A percentile compares a stretch with the other conserved stretches of the same genome.
phyloP scores from a whole-genome alignment of 2,888 invertebrate genomes.

The Cheilosia vulpina region DNA sequence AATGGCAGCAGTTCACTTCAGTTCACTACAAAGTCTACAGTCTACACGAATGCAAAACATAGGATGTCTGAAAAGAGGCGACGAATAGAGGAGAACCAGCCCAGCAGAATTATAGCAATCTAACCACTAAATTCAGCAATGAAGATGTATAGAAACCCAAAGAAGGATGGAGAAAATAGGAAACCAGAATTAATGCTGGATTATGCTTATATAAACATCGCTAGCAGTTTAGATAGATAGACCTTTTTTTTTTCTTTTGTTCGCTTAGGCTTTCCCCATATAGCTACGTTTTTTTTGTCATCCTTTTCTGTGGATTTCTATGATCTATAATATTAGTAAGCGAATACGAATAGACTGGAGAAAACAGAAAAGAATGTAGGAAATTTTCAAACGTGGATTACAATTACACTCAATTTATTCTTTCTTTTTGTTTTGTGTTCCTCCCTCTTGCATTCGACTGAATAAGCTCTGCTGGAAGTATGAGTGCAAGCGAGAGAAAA shows the following conservation, averaged over 20 bases:
- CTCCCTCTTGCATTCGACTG: conserved; percentile 45
- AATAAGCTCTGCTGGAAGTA: conserved; percentile 63
- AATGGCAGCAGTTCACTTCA: conserved; percentile 74
- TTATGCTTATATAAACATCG: conserved; percentile 67
- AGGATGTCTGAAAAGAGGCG: conserved; percentile 27
- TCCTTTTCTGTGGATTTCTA: conserved; percentile 22
- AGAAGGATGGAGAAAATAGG: conserved; percentile 28
- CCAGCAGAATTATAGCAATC: conserved; percentile 24
- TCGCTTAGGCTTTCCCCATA: conserved; percentile 24
- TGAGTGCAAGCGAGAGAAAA: conserved; percentile 43
- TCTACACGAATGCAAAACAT: conserved; percentile 22
- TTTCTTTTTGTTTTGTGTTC: conserved; percentile 28
- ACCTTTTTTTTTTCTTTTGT: conserved; percentile 7
- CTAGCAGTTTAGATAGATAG: conserved; percentile 18
- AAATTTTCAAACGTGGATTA: conserved; percentile 70
- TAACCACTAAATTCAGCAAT: conserved; percentile 65
- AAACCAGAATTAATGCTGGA: conserved; percentile 68
- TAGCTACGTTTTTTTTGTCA: neutral
- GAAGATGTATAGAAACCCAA: conserved; percentile 37
- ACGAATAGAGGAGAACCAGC: conserved; percentile 2
- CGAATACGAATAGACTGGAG: conserved; percentile 49
- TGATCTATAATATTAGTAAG: conserved; percentile 50
- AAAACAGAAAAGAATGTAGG: conserved; percentile 58
- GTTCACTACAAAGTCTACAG: conserved; percentile 65
- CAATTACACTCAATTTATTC: conserved; percentile 45